phyloP scores from a whole-genome alignment of 2,113 vertebrate species.

The Callaeas wilsoni region DNA sequence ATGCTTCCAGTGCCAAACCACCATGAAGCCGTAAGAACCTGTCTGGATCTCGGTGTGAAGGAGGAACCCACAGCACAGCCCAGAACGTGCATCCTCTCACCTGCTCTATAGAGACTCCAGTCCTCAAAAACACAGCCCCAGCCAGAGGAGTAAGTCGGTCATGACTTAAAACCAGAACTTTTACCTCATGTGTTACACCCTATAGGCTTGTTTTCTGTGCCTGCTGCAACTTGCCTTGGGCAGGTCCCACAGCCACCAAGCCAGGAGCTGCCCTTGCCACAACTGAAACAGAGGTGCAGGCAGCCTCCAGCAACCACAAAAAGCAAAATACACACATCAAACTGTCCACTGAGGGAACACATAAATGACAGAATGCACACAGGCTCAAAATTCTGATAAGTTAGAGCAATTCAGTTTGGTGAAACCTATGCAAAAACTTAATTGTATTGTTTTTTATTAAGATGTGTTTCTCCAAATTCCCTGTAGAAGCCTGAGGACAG shows the following conservation, averaged over 20 bases:
- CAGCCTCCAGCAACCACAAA: not conserved
- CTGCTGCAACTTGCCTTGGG: not conserved
- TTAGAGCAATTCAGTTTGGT: not conserved
- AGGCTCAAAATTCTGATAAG: not conserved
- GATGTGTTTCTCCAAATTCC: not conserved
- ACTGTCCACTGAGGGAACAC: not conserved
- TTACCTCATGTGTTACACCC: not conserved
- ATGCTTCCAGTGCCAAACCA: not conserved
- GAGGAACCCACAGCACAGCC: fast-evolving
- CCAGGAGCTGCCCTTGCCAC: not conserved
- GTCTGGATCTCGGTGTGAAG: not conserved
- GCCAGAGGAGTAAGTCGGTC: not conserved
- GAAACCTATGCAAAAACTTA: not conserved
- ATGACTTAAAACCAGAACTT: not conserved
- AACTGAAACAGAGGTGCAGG: not conserved
- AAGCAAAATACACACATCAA: not conserved
- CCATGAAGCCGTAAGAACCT: not conserved
- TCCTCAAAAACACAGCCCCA: not conserved
- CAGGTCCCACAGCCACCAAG: not conserved
- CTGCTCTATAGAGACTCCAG: not conserved
- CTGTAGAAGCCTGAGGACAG: not conserved
- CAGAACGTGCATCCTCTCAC: not conserved
- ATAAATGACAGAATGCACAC: not conserved
- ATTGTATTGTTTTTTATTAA: not conserved
- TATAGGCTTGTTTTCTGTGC: not conserved